Percentiles rank a stretch among this genome's conserved stretches.
Conservation (phyloP, 2,797 vertebrate species). For the Sphaeramia orbicularis region DNA sequence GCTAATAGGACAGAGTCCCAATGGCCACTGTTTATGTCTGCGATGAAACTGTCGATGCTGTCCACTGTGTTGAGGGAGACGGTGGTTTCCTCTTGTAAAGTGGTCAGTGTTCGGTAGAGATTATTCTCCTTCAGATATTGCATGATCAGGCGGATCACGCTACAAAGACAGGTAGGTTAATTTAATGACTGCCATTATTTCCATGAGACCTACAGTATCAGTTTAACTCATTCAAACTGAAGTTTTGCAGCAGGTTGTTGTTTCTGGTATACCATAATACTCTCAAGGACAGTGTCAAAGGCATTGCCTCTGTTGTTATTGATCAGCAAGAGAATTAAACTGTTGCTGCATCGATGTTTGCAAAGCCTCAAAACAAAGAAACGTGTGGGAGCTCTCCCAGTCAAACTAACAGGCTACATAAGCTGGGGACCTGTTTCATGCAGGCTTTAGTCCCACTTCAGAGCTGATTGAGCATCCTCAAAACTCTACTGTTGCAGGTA, state of each 20-base stretch:
- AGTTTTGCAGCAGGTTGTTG: neutral
- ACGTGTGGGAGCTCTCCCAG: neutral
- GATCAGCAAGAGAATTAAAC: neutral
- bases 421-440: constrained; percentile 9
- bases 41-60: constrained; percentile 97
- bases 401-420: constrained; percentile 5
- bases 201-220: neutral
- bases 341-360: too few relatives aligned
- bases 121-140: constrained; percentile 98
- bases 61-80: constrained; percentile 97
- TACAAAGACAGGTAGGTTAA: constrained; percentile 54
- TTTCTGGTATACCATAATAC: neutral
- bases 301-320: neutral
- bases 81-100: constrained; percentile 95
- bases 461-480: constrained; percentile 28
- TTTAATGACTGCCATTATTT: neutral
- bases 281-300: neutral
- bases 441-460: constrained; percentile 23
- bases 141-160: constrained; percentile 98
- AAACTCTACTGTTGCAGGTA: neutral
- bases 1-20: constrained; percentile 98
- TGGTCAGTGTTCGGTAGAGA: constrained; percentile 92
- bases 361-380: neutral
- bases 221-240: neutral
- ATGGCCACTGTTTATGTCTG: constrained; percentile 95